Evolutionary conservation across 2,113 vertebrate genomes (phyloP), one percentile per base, ranked within the genome.

Genomic region (Ibidorhyncha struthersii): DNA sequence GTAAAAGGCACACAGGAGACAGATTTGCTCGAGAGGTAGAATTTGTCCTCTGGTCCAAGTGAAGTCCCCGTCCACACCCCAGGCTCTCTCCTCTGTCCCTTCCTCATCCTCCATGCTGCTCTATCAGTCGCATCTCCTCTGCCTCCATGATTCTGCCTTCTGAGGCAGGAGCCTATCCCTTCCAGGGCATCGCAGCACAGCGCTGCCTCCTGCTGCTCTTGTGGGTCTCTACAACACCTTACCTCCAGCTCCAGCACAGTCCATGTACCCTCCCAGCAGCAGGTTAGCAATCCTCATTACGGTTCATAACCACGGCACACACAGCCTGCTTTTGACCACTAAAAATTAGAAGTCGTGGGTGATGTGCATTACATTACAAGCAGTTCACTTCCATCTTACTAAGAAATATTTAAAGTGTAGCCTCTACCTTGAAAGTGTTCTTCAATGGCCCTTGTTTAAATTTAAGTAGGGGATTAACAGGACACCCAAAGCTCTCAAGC

Each of bases 191-290:
- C 12, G 27, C 25, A 63, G 23, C n/a, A 14, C 70, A 36, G 62
- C 5, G 1, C 5, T 69, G 14, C 21, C 55, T 62, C 0, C 0
- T 17, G 34, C 40, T 70, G 17, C 40, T 62, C 36, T 26, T 4
- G 7, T 7, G 22, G 18, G 29, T 56, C 3, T 0, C 58, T 26
- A 2, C 1, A 1, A 56, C 13, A 19, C 20, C 0, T 10, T 13
- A 13, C 27, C 27, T 71, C 45, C 63, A 76, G 25, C 38, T 49
- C 58, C 58, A 70, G 9, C 40, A 14, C 8, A 78, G 43, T 8
- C 45, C 50, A 18, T 0, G 16, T 0, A 58, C 34, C 16, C 40
- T 25, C 22, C n/a, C 29, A 70, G 52, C 30, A 70, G 38, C 45
- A 66, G 23, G 22, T 10, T 11, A 59, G 7, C 50, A 30, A 17